These are phyloP conservation scores for Rhabditoides inermis DNA, from an alignment of 2,888 invertebrate genomes.

Conservation along the genomic window DNA sequence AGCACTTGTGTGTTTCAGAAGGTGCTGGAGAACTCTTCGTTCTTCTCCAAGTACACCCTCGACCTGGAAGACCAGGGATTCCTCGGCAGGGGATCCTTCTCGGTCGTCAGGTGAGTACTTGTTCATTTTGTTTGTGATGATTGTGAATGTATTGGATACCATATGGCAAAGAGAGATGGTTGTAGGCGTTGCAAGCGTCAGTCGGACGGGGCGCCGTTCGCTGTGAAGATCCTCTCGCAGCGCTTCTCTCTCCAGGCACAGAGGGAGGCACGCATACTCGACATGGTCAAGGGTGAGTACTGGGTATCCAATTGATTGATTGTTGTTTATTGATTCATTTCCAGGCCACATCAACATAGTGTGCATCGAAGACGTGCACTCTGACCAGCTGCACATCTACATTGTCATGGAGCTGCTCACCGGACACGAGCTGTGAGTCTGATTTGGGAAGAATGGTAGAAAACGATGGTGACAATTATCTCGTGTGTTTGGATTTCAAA, in stretches of 20 bases:
- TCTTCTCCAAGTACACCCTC: slow-evolving; percentile 76
- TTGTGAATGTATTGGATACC: neutral
- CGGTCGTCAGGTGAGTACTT: slow-evolving; percentile 64
- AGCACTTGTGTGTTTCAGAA: too few species aligned
- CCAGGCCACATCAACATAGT: slow-evolving; percentile 72
- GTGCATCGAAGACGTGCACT: slow-evolving; percentile 71
- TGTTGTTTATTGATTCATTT: neutral
- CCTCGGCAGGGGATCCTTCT: slow-evolving; percentile 80
- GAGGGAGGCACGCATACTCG: slow-evolving; percentile 71
- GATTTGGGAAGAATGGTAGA: too few species aligned
- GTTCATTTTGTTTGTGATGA: neutral
- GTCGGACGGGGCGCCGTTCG: slow-evolving; percentile 68
- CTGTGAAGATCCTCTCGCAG: slow-evolving; percentile 76
- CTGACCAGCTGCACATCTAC: slow-evolving; percentile 69
- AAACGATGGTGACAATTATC: too few species aligned
- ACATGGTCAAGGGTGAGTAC: slow-evolving; percentile 68
- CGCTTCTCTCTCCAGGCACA: slow-evolving; percentile 58
- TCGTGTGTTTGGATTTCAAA: too few species aligned
- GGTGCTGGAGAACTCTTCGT: slow-evolving; percentile 68
- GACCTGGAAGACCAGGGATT: slow-evolving; percentile 63
- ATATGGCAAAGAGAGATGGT: slow-evolving; percentile 5
- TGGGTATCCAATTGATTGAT: neutral
- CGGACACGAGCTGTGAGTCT: slow-evolving; percentile 21
- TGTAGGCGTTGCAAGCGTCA: slow-evolving; percentile 68
- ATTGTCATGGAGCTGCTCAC: slow-evolving; percentile 74